phyloP scores from a whole-genome alignment of 2,113 vertebrate genomes.

The Notarius quadriscutis region DNA sequence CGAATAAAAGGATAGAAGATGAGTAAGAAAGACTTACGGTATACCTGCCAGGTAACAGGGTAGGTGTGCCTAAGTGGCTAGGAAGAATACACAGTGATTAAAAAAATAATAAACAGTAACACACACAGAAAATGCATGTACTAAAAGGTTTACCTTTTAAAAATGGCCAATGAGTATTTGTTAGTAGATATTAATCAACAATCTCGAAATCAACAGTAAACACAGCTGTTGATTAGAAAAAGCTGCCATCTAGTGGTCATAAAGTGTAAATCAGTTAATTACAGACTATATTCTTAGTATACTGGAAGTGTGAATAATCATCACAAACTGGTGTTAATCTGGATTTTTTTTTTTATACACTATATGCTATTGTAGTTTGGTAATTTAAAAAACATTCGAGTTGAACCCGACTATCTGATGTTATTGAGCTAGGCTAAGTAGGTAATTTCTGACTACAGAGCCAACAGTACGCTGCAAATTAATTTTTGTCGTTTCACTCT shows the following conservation, averaged over 20 bases:
- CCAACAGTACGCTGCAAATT: background rate
- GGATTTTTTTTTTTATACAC: background rate
- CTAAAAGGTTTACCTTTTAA: background rate
- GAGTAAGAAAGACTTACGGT: background rate
- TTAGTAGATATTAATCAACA: background rate
- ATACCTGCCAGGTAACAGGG: background rate
- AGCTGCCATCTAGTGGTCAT: conserved; percentile 63
- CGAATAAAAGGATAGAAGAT: background rate
- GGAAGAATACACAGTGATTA: background rate
- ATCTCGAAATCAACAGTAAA: background rate
- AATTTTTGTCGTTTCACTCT: background rate
- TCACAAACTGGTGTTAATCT: background rate
- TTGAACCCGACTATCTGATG: background rate
- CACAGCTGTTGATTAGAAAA: conserved; percentile 35
- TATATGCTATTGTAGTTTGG: background rate
- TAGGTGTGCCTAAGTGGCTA: background rate
- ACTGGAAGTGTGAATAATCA: background rate
- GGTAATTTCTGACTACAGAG: background rate
- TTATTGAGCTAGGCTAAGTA: background rate
- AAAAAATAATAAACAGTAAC: too few species aligned
- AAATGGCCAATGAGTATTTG: background rate
- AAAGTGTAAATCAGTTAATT: background rate
- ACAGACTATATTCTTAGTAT: too few species aligned
- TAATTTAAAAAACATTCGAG: background rate
- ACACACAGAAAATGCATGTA: background rate